Evolutionary conservation across 2,888 invertebrate species (phyloP).

Genomic region (Apocheima hispidaria): DNA sequence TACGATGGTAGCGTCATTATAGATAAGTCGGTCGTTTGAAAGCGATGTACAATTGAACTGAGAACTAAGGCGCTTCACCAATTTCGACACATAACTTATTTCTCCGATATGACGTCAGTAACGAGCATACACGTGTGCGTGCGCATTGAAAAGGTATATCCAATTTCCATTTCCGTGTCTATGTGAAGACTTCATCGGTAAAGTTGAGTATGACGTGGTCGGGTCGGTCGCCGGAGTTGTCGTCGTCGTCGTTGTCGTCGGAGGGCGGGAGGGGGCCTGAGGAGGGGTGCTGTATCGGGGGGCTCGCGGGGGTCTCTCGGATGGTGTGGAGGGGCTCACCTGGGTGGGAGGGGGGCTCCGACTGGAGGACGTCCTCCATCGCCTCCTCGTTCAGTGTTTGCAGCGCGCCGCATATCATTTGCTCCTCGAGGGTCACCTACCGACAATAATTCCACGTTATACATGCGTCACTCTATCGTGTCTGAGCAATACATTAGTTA

Average conservation of each 20-base stretch:
- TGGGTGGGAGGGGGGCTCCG: slow-evolving; percentile 85
- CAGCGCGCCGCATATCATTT: slow-evolving; percentile 97
- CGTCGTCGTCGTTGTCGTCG: slow-evolving; percentile 42
- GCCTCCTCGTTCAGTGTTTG: slow-evolving; percentile 97
- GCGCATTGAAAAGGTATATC: neutral
- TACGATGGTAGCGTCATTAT: neutral
- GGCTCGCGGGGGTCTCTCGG: slow-evolving; percentile 60
- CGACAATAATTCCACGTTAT: neutral
- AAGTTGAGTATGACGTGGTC: slow-evolving; percentile 69
- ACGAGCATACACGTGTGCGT: neutral
- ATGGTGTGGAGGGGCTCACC: slow-evolving; percentile 81
- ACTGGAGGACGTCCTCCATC: slow-evolving; percentile 95
- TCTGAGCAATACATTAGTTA: too few relatives aligned
- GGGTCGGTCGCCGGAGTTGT: slow-evolving; percentile 36
- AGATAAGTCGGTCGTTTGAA: neutral
- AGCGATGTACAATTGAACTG: slow-evolving; percentile 16
- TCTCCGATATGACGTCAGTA: neutral
- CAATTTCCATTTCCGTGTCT: slow-evolving; percentile 25
- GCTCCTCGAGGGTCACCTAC: slow-evolving; percentile 96
- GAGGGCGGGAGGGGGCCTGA: slow-evolving; percentile 41
- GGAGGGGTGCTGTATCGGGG: slow-evolving; percentile 43
- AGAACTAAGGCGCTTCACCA: slow-evolving; percentile 5
- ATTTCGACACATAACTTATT: slow-evolving; percentile 3
- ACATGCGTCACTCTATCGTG: neutral
- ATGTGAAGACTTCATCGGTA: slow-evolving; percentile 70